Percentiles rank a stretch among this genome's conserved stretches.
Evolutionary conservation across 2,797 vertebrate species (phyloP).

Genomic region (Erpetoichthys calabaricus): DNA sequence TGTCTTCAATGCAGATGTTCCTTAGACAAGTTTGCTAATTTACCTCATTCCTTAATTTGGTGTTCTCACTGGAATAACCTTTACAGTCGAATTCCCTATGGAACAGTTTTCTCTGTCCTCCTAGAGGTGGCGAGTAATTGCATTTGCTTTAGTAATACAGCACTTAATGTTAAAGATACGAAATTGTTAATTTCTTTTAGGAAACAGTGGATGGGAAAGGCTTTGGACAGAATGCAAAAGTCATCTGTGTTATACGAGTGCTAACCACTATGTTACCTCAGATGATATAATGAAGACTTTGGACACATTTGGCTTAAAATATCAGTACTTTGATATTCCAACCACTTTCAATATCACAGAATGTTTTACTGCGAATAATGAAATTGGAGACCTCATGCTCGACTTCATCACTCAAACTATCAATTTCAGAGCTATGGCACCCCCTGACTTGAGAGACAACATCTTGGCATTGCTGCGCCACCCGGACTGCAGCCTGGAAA

Average conservation of each 20-base stretch:
- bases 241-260: conserved; percentile 44
- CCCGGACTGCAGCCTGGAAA: conserved; percentile 55
- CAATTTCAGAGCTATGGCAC: conserved; percentile 61
- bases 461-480: conserved; percentile 58
- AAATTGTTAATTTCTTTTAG: conserved; percentile 32
- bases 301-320: conserved; percentile 48
- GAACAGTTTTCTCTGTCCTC: too few relatives aligned
- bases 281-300: conserved; percentile 50
- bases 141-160: too few relatives aligned
- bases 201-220: conserved; percentile 57
- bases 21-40: too few relatives aligned
- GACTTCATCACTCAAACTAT: conserved; percentile 78
- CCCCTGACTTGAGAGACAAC: conserved; percentile 55
- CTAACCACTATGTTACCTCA: conserved; percentile 56
- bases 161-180: too few relatives aligned
- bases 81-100: too few relatives aligned
- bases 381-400: conserved; percentile 68
- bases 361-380: conserved; percentile 68
- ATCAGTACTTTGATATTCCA: conserved; percentile 48
- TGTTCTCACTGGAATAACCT: too few relatives aligned
- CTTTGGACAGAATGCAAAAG: conserved; percentile 60
- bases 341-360: conserved; percentile 79
- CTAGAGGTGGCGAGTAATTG: too few relatives aligned
- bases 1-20: too few relatives aligned
- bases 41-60: too few relatives aligned